phyloP scores from a whole-genome alignment of 1,140 invertebrate genomes.

The Drosophila persimilis region DNA sequence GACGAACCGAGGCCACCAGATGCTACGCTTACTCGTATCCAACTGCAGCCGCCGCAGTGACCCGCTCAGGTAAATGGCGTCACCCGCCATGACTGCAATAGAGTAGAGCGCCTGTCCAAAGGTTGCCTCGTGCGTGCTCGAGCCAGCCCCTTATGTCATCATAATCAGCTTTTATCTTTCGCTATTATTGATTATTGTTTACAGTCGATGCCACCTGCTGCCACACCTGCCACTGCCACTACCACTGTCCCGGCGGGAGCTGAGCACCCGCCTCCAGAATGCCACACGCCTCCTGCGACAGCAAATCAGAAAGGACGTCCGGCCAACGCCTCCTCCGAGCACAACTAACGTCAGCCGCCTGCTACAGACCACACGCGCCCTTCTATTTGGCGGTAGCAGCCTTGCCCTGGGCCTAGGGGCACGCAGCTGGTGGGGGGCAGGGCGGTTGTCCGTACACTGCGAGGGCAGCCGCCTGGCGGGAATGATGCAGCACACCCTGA shows the following conservation, averaged over 20 bases:
- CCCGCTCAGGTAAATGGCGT: constrained; percentile 47
- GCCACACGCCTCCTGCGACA: constrained; percentile 60
- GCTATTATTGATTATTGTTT: not conserved
- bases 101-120: too few species aligned
- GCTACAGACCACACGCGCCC: constrained; percentile 44
- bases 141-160: constrained; percentile 65
- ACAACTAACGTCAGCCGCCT: constrained; percentile 16
- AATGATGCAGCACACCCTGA: constrained; percentile 76
- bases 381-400: constrained; percentile 64
- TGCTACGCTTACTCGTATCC: constrained; percentile 68
- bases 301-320: constrained; percentile 14
- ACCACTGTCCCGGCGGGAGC: constrained; percentile 17
- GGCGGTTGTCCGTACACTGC: constrained; percentile 38
- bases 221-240: constrained; percentile 58
- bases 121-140: too few species aligned
- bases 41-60: constrained; percentile 63
- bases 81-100: not conserved
- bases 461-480: constrained; percentile 70
- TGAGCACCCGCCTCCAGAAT: constrained; percentile 54
- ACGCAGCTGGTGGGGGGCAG: constrained; percentile 53
- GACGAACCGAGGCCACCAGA: constrained; percentile 40
- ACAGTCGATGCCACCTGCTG: constrained; percentile 58
- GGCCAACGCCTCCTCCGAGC: constrained; percentile 3
- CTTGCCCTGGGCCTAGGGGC: constrained; percentile 49
- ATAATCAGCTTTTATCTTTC: constrained; percentile 7